Evolutionary conservation across 2,888 invertebrate genomes (phyloP).

Genomic region (Cephonodes hylas): DNA sequence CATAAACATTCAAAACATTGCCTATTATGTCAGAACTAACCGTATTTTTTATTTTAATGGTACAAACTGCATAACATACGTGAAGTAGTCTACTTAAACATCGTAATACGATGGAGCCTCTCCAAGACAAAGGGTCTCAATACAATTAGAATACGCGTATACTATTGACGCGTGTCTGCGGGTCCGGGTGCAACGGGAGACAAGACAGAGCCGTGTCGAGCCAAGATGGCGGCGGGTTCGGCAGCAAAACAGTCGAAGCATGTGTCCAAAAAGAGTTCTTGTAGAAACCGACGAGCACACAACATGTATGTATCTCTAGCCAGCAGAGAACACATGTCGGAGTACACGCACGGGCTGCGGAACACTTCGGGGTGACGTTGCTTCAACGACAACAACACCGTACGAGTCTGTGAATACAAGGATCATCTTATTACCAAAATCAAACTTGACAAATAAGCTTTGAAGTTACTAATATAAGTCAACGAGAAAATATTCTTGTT

Average conservation of each 20-base stretch:
- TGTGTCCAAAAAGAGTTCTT: constrained; percentile 95
- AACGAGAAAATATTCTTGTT: too few relatives aligned
- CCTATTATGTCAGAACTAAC: background rate
- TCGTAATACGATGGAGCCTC: background rate
- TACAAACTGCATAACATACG: background rate
- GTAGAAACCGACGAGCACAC: constrained; percentile 91
- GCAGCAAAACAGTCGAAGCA: constrained; percentile 84
- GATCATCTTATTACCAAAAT: too few relatives aligned
- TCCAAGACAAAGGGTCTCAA: background rate
- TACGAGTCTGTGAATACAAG: constrained; percentile 84
- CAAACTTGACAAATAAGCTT: too few relatives aligned
- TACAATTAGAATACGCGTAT: constrained; percentile 15
- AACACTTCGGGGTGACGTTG: constrained; percentile 87
- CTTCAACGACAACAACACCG: constrained; percentile 88
- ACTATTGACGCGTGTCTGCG: constrained; percentile 26
- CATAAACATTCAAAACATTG: background rate
- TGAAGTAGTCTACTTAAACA: background rate
- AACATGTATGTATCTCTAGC: constrained; percentile 91
- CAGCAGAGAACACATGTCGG: constrained; percentile 91
- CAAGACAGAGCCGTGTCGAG: constrained; percentile 41
- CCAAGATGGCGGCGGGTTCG: constrained; percentile 75
- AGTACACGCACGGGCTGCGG: constrained; percentile 94
- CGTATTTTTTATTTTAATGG: background rate
- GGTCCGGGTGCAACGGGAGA: constrained; percentile 21
- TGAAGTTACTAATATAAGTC: too few relatives aligned